Base-by-base conservation (phyloP, 2,797 vertebrate genomes). In the Agapornis canus region DNA sequence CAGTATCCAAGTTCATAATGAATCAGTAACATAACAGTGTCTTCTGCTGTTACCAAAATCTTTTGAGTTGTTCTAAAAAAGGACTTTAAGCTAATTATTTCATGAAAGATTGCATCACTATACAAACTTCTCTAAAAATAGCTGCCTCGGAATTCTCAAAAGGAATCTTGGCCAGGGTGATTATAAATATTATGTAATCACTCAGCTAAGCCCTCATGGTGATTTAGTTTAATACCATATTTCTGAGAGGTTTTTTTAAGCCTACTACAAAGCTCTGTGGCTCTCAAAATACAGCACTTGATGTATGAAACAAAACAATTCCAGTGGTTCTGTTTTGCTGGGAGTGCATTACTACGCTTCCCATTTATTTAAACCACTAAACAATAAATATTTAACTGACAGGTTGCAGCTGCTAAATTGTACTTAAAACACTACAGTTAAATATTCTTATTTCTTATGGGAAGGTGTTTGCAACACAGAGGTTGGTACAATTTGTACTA, bases 61-160 rank as follows among this genome's bases (percentile, higher is more conserved):
- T 93, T 94, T 49, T n/a, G 89, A 96, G 94, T 91, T 86, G 63
- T 39, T 92, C 95, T 84, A 97, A 95, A 95, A 96, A 92, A 72
- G 85, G 69, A 63, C 76, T 86, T 96, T 71, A 83, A 90, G 86
- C 93, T 94, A 91, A 89, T 93, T 92, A 94, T 92, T 92, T 97
- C 81, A 96, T 59, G 82, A 92, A 96, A 61, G 82, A 96, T 96
- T 97, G 95, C 97, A 96, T 97, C 97, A 96, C 49, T 76, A 57
- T 13, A 84, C 75, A 89, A 84, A 95, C 91, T 84, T 83, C 49
- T 94, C 86, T 88, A 96, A 95, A 85, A 95, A 91, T 92, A 94
- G 77, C 86, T 91, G 82, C 90, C 86, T 81, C 85, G 68, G 76
- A 82, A 97, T 89, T 92, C 92, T 94, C 85, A 29, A 52, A 82